Conservation (phyloP, 2,113 vertebrate genomes). For the Bagarius yarrelli region DNA sequence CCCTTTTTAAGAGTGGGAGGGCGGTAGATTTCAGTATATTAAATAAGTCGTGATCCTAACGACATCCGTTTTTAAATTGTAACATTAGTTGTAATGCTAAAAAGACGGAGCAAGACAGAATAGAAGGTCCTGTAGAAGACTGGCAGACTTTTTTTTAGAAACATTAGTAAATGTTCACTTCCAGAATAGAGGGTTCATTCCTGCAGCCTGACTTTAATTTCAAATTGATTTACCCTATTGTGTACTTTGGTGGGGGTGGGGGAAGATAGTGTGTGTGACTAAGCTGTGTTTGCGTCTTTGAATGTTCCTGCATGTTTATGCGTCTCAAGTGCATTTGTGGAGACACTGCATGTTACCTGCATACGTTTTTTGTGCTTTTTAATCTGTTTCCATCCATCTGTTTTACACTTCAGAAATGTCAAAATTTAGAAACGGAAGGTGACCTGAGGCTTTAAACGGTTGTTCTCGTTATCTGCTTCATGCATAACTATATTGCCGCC, state of each 20-base stretch:
- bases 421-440: neutral
- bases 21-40: no score
- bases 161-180: conserved; percentile 51
- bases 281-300: conserved; percentile 36
- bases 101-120: no score
- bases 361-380: conserved; percentile 42
- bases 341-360: conserved; percentile 30
- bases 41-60: no score
- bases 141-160: no score
- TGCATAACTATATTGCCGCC: neutral
- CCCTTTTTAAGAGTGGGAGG: no score
- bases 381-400: conserved; percentile 18
- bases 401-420: neutral
- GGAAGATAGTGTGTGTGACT: conserved; percentile 13
- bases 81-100: no score
- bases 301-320: conserved; percentile 31
- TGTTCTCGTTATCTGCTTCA: neutral
- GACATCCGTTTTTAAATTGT: no score
- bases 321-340: conserved; percentile 50
- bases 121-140: no score
- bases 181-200: conserved; percentile 76
- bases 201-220: conserved; percentile 75
- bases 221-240: conserved; percentile 54
- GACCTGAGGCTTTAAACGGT: neutral
- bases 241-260: conserved; percentile 28